phyloP scores from a whole-genome alignment of 2,888 invertebrate genomes.

The Dryococelus australis region DNA sequence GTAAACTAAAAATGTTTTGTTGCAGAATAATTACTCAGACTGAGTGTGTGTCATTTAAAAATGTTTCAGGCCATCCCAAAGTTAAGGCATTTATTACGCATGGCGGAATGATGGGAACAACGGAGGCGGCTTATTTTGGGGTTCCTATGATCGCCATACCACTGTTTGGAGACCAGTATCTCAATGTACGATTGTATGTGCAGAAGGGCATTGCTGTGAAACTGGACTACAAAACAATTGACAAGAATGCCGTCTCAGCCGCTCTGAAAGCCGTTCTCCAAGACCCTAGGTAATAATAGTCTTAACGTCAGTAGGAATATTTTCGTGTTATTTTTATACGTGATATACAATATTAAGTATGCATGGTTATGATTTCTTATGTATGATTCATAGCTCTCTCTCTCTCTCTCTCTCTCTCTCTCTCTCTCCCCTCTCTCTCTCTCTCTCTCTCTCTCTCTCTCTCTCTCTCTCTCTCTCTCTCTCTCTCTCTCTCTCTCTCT shows the following conservation, averaged over 20 bases:
- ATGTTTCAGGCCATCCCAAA: conserved; percentile 68
- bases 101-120: conserved; percentile 74
- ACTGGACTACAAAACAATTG: conserved; percentile 62
- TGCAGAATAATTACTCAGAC: too few species aligned
- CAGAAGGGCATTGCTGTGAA: conserved; percentile 65
- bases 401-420: too few species aligned
- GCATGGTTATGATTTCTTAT: too few species aligned
- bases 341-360: too few species aligned
- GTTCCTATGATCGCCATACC: conserved; percentile 72
- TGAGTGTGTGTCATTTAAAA: not conserved
- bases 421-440: too few species aligned
- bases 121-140: conserved; percentile 71
- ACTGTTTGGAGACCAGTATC: conserved; percentile 72
- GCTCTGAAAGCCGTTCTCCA: conserved; percentile 55
- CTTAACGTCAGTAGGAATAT: too few species aligned
- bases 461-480: too few species aligned
- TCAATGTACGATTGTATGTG: conserved; percentile 65
- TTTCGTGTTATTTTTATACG: too few species aligned
- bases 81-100: conserved; percentile 75
- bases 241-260: conserved; percentile 60
- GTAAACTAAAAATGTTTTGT: too few species aligned
- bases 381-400: too few species aligned
- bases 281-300: conserved; percentile 46
- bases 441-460: too few species aligned
- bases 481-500: too few species aligned